phyloP scores from a whole-genome alignment of 2,797 vertebrate genomes.

The Neolamprologus multifasciatus region DNA sequence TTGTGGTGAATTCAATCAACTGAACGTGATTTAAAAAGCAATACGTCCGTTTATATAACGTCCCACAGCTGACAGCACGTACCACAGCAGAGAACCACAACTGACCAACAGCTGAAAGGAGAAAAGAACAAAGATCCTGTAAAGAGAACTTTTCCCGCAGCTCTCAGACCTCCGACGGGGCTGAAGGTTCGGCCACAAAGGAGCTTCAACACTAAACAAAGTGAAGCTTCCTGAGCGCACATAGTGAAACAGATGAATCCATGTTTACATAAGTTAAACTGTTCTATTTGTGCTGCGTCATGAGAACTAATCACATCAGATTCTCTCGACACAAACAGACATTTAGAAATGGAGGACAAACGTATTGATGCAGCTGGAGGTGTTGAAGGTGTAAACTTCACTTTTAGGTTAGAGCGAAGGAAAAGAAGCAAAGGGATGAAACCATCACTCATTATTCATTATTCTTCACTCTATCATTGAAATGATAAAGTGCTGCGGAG shows the following conservation, averaged over 20 bases:
- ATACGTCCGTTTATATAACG: neutral
- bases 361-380: neutral
- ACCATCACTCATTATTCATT: neutral
- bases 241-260: neutral
- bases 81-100: neutral
- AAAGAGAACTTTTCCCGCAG: neutral
- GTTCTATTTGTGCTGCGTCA: accelerated
- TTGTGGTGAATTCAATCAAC: neutral
- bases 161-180: neutral
- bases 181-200: accelerated
- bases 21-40: neutral
- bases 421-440: neutral
- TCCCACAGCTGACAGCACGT: neutral
- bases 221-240: neutral
- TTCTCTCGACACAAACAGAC: neutral
- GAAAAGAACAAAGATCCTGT: neutral
- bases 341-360: neutral
- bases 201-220: neutral
- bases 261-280: neutral
- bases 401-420: neutral
- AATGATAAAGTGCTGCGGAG: accelerated
- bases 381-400: neutral
- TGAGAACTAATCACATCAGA: neutral
- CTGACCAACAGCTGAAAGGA: neutral
- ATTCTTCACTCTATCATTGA: accelerated